Base-by-base conservation (phyloP, 2,797 vertebrate species). In the Masticophis lateralis region DNA sequence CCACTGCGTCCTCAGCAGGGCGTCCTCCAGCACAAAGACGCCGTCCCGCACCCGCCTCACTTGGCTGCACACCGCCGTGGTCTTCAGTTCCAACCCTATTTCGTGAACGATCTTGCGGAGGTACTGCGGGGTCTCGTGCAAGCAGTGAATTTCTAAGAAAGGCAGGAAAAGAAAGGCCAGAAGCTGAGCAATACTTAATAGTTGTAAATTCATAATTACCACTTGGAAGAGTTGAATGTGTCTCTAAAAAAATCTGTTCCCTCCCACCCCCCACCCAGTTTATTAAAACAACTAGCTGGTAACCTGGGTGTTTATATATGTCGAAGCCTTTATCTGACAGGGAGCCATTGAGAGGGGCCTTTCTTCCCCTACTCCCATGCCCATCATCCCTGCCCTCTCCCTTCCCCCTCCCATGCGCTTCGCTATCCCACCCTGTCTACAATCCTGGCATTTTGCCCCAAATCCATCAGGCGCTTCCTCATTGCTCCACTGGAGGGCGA, bases 71-170 rank as follows among this genome's bases (percentile, higher is more conserved):
- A 98, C 97, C 0, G 99, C 98, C 0, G 98, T 98, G 2, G 98
- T 99, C 95, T 98, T 99, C 93, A 99, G 98, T 97, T 99, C 99
- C 86, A 99, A 97, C 6, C 99, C 99, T 0, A 99, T 98, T 95
- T 99, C 99, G 0, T 99, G 99, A 86, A 99, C 97, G 8, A 99
- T 60, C 96, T 97, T 99, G 12, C 99, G 95, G 25, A 99, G 97
- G 95, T 99, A 99, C 94, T 98, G 98, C 97, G 99, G 99, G 0
- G 98, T 99, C 97, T 99, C 99, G 0, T 99, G 98, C 94, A 99
- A 63, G 93, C 99, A 99, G n/a, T 98, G 99, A 90, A 99, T 97
- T 98, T 99, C 99, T 99, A 96, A 16, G 93, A 63, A 89, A 88
- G 90, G 89, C 51, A 94, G 87, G 95, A 4, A 47, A 51, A 63